These are phyloP conservation scores for Morbakka virulenta DNA, from an alignment of 30 jellyfish, hydroid and myxozoan genomes.

Conservation along the genomic window DNA sequence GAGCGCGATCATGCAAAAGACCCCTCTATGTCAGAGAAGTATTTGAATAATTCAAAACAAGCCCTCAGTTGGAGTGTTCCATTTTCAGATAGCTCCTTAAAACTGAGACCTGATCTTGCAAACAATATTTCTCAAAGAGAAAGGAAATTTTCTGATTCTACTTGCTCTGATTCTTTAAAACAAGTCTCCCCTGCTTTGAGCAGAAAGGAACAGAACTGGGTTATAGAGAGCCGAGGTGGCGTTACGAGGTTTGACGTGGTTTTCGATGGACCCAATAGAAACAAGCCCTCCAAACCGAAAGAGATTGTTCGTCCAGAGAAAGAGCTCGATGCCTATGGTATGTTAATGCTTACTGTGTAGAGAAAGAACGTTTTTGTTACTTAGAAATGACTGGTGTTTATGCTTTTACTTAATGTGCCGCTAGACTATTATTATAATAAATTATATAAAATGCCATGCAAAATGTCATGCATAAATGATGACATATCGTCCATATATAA, in stretches of 20 bases:
- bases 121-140: background rate
- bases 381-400: no score
- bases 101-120: background rate
- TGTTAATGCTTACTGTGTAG: no score
- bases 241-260: constrained; percentile 70
- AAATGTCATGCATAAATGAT: no score
- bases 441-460: no score
- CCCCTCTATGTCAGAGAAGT: background rate
- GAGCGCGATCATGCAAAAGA: background rate
- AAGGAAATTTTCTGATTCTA: background rate
- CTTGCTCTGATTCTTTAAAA: background rate
- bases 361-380: no score
- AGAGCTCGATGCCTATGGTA: background rate
- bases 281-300: background rate
- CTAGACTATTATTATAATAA: no score
- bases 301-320: background rate
- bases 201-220: constrained; percentile 35
- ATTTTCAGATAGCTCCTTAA: background rate
- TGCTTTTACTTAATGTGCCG: no score
- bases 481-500: no score
- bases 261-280: background rate
- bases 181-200: background rate
- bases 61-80: background rate
- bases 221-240: constrained; percentile 56
- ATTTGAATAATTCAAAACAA: background rate